Evolutionary conservation across 2,797 vertebrate species (phyloP).

Genomic region (Danionella dracula): DNA sequence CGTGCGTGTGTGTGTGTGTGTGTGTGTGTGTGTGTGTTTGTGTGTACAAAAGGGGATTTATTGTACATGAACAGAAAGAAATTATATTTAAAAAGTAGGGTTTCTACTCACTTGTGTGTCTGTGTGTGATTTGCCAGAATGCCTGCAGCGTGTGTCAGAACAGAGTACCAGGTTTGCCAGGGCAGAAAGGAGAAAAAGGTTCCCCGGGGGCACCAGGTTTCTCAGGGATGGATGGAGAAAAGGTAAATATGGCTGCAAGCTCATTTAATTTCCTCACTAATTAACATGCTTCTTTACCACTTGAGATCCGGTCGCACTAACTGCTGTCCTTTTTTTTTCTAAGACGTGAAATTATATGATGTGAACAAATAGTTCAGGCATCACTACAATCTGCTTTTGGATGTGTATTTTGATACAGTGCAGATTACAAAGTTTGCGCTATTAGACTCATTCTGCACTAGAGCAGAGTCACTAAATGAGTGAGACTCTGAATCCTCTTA

Average conservation of each 20-base stretch:
- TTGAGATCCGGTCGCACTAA: constrained; percentile 3
- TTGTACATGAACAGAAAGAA: not conserved
- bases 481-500: too few relatives aligned
- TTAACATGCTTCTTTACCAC: not conserved
- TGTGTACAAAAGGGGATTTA: too few relatives aligned
- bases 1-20: too few relatives aligned
- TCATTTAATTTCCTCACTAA: not conserved
- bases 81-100: not conserved
- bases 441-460: too few relatives aligned
- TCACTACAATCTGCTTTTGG: not conserved
- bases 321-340: not conserved
- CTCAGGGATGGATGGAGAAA: constrained; percentile 58
- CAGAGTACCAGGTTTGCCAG: constrained; percentile 70
- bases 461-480: too few relatives aligned
- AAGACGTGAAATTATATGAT: not conserved
- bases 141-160: constrained; percentile 77
- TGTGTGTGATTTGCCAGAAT: constrained; percentile 64
- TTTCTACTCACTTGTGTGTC: not conserved
- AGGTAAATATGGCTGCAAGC: constrained; percentile 57
- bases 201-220: constrained; percentile 60
- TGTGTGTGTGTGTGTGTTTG: too few relatives aligned
- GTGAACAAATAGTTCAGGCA: not conserved
- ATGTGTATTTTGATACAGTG: not conserved
- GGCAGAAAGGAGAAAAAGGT: constrained; percentile 76
- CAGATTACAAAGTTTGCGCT: too few relatives aligned